Evolutionary conservation across 1,140 invertebrate species (phyloP).

Genomic region (Melitaea cinxia): DNA sequence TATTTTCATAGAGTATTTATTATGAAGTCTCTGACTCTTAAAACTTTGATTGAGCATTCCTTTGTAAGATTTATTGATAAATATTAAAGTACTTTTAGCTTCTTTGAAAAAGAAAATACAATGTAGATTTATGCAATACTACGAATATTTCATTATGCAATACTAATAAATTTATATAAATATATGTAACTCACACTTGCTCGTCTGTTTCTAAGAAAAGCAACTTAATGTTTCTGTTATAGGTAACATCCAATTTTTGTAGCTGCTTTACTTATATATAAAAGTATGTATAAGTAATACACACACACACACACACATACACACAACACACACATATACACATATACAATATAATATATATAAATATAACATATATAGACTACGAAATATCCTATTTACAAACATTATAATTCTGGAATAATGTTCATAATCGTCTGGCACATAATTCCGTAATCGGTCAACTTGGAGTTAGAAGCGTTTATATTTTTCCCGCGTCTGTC

Average conservation of each 20-base stretch:
- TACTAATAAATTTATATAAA: no score
- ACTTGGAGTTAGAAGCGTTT: slow-evolving; percentile 19
- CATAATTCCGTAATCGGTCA: slow-evolving; percentile 19
- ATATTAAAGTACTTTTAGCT: neutral
- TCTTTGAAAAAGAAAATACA: neutral
- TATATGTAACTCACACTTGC: no score
- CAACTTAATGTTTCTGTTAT: no score
- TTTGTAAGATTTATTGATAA: neutral
- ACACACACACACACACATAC: no score
- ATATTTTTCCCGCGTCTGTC: slow-evolving; percentile 29
- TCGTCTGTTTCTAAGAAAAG: no score
- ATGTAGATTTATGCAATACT: neutral
- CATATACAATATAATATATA: no score
- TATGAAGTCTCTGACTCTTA: neutral
- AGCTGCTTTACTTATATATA: no score
- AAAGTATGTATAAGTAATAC: no score
- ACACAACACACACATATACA: no score
- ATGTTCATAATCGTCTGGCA: neutral
- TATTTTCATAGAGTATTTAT: neutral
- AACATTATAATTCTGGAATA: neutral
- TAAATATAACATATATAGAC: neutral
- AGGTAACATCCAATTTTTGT: no score
- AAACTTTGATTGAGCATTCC: neutral
- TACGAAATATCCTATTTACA: neutral
- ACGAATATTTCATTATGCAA: neutral